Evolutionary conservation across 2,797 vertebrate genomes (phyloP).

Genomic region (Huso huso): DNA sequence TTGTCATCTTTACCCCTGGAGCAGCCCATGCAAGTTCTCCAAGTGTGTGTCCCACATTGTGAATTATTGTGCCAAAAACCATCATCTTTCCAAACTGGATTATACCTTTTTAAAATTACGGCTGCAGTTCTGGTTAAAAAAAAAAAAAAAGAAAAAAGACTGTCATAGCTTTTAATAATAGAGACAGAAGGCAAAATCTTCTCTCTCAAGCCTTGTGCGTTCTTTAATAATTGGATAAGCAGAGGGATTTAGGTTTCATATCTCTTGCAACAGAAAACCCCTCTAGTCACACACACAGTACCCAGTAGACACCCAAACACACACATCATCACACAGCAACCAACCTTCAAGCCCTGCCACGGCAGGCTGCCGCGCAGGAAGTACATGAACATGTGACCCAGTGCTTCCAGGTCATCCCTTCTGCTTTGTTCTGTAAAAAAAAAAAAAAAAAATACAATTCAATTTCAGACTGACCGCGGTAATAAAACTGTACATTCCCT

Average conservation of each 20-base stretch:
- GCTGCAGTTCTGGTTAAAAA: not conserved
- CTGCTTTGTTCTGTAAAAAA: conserved; percentile 85
- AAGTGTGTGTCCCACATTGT: too few relatives aligned
- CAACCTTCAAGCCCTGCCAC: conserved; percentile 97
- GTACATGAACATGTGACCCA: conserved; percentile 99
- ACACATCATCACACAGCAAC: not conserved
- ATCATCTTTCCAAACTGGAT: not conserved
- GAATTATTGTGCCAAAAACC: not conserved
- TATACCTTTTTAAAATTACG: not conserved
- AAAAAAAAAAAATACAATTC: not conserved
- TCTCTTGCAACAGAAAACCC: too few relatives aligned
- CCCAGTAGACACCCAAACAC: too few relatives aligned
- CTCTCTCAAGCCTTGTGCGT: too few relatives aligned
- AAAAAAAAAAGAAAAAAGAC: not conserved
- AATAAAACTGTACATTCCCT: not conserved
- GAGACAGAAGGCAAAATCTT: too few relatives aligned
- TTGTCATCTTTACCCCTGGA: too few relatives aligned
- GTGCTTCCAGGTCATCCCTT: conserved; percentile 89
- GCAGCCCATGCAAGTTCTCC: too few relatives aligned
- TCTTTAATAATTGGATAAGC: too few relatives aligned
- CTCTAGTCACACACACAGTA: too few relatives aligned
- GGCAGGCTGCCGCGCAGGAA: conserved; percentile 93
- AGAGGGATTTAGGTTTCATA: too few relatives aligned
- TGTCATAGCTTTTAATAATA: too few relatives aligned
- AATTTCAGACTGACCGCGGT: not conserved